These are phyloP conservation scores for Colletes collaris DNA, from an alignment of 2,888 invertebrate species.

Conservation along the genomic window DNA sequence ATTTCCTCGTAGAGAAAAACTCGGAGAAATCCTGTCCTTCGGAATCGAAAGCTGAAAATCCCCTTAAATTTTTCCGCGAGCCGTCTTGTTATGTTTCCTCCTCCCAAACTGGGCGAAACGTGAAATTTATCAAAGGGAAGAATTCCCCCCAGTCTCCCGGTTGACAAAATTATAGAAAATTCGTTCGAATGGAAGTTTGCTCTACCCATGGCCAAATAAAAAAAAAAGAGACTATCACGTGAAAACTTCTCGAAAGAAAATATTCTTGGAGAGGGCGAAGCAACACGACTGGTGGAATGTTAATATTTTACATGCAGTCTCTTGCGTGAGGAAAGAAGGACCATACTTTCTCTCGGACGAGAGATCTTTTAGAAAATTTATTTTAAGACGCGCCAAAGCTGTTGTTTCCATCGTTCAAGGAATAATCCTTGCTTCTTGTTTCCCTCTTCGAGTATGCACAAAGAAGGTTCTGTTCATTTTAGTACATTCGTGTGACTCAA, in stretches of 20 bases:
- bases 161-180: background rate
- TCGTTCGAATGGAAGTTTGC: background rate
- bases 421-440: background rate
- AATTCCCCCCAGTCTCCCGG: background rate
- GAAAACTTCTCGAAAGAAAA: background rate
- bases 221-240: background rate
- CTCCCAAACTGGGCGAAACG: background rate
- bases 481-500: background rate
- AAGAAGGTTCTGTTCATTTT: background rate
- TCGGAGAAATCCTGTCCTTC: no score
- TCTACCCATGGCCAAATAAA: background rate
- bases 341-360: background rate
- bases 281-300: background rate
- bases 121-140: background rate
- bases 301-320: background rate
- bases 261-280: background rate
- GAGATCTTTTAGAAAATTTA: background rate
- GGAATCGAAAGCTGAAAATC: no score
- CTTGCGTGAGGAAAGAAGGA: background rate
- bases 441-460: background rate
- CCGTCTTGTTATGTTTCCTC: background rate
- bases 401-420: background rate
- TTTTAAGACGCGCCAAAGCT: background rate
- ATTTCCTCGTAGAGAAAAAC: no score
- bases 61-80: background rate